Conservation (phyloP, 2,888 invertebrate species). For the Osmoderma eremita region DNA sequence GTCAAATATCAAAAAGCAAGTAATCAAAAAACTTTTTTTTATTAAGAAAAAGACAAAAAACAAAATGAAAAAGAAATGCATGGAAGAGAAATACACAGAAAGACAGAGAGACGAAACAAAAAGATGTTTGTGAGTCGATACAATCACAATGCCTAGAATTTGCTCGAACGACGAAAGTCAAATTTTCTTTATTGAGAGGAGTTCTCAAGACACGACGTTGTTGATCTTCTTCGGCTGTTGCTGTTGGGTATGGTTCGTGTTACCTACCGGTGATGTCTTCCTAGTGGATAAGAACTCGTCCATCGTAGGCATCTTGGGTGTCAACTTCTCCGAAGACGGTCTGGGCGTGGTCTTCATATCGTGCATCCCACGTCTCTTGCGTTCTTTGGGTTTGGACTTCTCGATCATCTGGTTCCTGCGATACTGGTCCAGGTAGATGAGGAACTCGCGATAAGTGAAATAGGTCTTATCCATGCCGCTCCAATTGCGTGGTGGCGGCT, state of each 20-base stretch:
- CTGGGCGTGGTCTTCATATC: conserved; percentile 36
- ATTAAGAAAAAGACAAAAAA: conserved; percentile 20
- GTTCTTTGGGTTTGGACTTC: conserved; percentile 58
- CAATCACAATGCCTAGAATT: conserved; percentile 1
- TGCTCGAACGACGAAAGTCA: neutral
- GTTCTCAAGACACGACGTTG: conserved; percentile 40
- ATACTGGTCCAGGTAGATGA: conserved; percentile 74
- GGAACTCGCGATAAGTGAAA: conserved; percentile 75
- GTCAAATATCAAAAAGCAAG: no score
- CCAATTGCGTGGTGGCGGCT: conserved; percentile 82
- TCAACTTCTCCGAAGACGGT: conserved; percentile 45
- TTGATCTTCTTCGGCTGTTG: conserved; percentile 40
- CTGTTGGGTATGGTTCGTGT: conserved; percentile 46
- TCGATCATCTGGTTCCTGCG: conserved; percentile 65
- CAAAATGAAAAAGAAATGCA: neutral
- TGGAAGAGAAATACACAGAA: neutral
- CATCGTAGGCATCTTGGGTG: conserved; percentile 65
- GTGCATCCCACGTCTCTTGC: conserved; percentile 18
- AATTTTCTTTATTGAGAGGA: no score
- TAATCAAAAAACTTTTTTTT: neutral
- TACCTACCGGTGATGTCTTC: conserved; percentile 59
- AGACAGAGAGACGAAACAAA: neutral
- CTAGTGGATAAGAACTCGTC: conserved; percentile 66
- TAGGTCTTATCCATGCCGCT: conserved; percentile 74
- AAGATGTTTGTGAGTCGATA: neutral